Percentiles rank a stretch among this genome's conserved stretches.
Evolutionary conservation across 1,140 invertebrate genomes (phyloP).

Genomic region (Neotoxoptera formosana): DNA sequence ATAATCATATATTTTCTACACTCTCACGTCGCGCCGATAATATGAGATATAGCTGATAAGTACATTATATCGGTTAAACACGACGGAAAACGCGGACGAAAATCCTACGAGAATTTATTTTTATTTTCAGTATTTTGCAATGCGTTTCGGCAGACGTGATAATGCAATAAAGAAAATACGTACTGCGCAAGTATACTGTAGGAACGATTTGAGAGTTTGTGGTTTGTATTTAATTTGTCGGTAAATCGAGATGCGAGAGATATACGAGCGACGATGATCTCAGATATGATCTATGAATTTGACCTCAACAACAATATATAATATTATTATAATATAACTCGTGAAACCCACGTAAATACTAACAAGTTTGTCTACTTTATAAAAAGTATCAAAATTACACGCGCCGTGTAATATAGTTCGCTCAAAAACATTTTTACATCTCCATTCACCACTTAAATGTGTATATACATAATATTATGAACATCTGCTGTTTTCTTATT

Average conservation of each 20-base stretch:
- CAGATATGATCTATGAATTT: slow-evolving; percentile 33
- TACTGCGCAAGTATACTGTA: too few species aligned
- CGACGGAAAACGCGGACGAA: background rate
- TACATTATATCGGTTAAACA: background rate
- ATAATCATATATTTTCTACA: background rate
- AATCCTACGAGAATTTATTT: background rate
- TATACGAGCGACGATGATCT: background rate
- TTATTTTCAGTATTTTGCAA: background rate
- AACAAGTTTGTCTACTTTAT: slow-evolving; percentile 34
- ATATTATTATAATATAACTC: slow-evolving; percentile 3
- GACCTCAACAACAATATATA: slow-evolving; percentile 19
- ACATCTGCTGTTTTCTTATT: background rate
- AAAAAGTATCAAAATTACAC: slow-evolving; percentile 25
- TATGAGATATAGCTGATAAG: too few species aligned
- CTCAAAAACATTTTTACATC: background rate
- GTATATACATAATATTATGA: background rate
- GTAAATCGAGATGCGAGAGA: background rate
- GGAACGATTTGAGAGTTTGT: background rate
- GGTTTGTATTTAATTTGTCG: background rate
- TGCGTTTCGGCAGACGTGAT: background rate
- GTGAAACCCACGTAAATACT: slow-evolving; percentile 22
- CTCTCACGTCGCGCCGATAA: too few species aligned
- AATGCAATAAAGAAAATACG: too few species aligned
- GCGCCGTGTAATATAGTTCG: background rate
- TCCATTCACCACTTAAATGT: background rate